Percentiles rank a stretch among this genome's conserved stretches.
These are phyloP conservation scores for Isichthys henryi DNA, from an alignment of 2,113 vertebrate genomes.

Conservation along the genomic window DNA sequence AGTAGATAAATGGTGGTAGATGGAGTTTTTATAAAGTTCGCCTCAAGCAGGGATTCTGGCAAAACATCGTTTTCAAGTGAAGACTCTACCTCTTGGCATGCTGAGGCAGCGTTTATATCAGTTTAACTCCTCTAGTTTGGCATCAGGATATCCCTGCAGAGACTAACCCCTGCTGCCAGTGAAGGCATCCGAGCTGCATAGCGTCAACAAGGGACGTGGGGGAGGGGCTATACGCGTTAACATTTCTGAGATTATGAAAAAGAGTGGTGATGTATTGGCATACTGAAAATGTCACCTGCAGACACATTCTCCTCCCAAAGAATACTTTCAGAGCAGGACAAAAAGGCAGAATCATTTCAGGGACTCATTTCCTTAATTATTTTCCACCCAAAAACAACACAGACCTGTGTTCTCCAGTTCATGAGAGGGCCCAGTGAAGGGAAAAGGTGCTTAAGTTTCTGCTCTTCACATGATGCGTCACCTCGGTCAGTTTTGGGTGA, in stretches of 20 bases:
- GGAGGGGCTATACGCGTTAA: not conserved
- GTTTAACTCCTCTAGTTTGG: not conserved
- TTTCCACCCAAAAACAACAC: not conserved
- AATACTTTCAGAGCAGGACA: not conserved
- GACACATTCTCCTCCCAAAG: not conserved
- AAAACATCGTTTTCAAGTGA: not conserved
- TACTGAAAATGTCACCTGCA: not conserved
- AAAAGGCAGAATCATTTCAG: not conserved
- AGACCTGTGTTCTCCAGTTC: not conserved
- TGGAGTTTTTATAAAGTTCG: not conserved
- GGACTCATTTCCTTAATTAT: not conserved
- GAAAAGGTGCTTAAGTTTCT: not conserved
- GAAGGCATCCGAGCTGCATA: not conserved
- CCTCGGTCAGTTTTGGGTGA: slow-evolving; percentile 36
- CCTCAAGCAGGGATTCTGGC: not conserved
- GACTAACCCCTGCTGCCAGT: not conserved
- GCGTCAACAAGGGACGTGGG: not conserved
- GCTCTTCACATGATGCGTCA: not conserved
- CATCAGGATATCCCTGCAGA: not conserved
- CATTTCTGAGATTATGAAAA: not conserved
- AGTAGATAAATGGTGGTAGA: not conserved
- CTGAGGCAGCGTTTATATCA: not conserved
- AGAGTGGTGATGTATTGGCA: not conserved
- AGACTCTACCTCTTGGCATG: not conserved
- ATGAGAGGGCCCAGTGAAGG: not conserved